Conservation (phyloP, 2,113 vertebrate genomes). For the Thomomys bottae region DNA sequence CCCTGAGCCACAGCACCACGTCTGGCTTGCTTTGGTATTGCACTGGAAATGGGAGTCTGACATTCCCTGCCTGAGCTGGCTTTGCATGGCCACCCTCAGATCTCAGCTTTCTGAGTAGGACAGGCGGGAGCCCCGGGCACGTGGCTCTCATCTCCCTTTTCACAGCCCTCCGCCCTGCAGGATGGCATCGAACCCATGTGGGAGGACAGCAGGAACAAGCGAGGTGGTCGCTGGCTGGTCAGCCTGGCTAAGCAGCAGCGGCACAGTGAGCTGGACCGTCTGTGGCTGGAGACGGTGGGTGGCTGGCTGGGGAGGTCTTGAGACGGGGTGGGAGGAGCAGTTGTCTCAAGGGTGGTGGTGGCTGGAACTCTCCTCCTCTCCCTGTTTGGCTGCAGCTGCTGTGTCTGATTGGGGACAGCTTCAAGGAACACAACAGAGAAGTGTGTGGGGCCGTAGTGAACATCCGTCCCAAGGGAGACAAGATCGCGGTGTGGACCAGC, state of each 20-base stretch:
- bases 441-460: slow-evolving; percentile 92
- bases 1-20: too few relatives aligned
- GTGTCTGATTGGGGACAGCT: slow-evolving; percentile 91
- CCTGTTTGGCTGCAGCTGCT: slow-evolving; percentile 84
- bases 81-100: too few relatives aligned
- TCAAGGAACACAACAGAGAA: slow-evolving; percentile 85
- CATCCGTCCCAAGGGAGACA: slow-evolving; percentile 91
- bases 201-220: slow-evolving; percentile 91
- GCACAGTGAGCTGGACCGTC: slow-evolving; percentile 88
- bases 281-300: slow-evolving; percentile 74
- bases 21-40: too few relatives aligned
- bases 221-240: slow-evolving; percentile 92
- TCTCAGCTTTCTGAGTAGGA: too few relatives aligned
- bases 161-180: slow-evolving; percentile 67
- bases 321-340: not conserved
- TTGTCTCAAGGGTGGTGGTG: not conserved
- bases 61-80: too few relatives aligned
- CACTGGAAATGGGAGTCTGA: too few relatives aligned
- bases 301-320: not conserved
- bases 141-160: too few relatives aligned
- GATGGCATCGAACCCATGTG: slow-evolving; percentile 94
- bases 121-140: too few relatives aligned
- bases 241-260: slow-evolving; percentile 91
- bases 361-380: not conserved
- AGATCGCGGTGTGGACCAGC: slow-evolving; percentile 91